Percentiles rank a stretch among this genome's conserved stretches.
Evolutionary conservation across 2,888 invertebrate genomes (phyloP).

Genomic region (Leptura quadrifasciata): DNA sequence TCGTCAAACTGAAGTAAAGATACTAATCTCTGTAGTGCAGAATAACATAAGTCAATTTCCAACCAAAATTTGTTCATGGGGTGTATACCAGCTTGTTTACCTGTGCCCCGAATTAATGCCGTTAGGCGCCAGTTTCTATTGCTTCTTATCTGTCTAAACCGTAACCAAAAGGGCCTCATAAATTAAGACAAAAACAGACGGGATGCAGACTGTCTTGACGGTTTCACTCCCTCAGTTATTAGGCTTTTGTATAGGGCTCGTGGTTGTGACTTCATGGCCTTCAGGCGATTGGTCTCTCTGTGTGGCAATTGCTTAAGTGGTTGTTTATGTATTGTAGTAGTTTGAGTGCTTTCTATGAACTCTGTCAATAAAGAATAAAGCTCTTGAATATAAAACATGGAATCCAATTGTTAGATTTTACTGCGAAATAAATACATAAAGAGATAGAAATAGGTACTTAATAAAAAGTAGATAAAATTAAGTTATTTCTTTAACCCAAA

Average conservation of each 20-base stretch:
- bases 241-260: not conserved
- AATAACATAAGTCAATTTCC: too few species aligned
- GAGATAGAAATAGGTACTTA: too few species aligned
- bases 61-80: not conserved
- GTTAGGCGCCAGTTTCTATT: conserved; percentile 3
- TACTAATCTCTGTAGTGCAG: too few species aligned
- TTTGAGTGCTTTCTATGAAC: not conserved
- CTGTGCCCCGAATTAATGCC: not conserved
- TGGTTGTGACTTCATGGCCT: not conserved
- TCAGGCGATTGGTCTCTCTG: not conserved
- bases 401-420: too few species aligned
- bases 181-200: not conserved
- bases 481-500: too few species aligned
- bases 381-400: too few species aligned
- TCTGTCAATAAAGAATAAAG: not conserved
- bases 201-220: not conserved
- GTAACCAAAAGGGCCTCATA: not conserved
- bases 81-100: not conserved
- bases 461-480: too few species aligned
- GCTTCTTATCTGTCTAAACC: conserved; percentile 1
- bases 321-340: not conserved
- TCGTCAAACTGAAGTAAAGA: too few species aligned
- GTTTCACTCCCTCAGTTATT: not conserved
- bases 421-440: too few species aligned
- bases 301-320: not conserved